Evolutionary conservation across 37 sponge, comb jelly and placozoan genomes (phyloP), one percentile per base, ranked within the genome.

Genomic region (Tethya wilhelma): DNA sequence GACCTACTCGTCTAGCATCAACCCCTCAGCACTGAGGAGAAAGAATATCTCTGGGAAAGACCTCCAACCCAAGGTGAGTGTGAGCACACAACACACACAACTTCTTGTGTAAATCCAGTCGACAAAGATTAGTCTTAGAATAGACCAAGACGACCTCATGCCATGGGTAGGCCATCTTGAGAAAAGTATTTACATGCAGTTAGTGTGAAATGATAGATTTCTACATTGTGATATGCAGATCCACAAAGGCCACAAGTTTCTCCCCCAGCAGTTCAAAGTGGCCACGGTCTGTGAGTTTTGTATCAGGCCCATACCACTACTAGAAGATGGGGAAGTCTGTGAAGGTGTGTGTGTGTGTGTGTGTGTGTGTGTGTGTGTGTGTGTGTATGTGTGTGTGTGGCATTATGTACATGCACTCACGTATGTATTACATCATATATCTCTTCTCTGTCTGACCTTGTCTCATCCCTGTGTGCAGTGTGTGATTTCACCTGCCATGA

Each of bases 281-380:
- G 69, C 67, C 23, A 96, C 88, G 0, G 91, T 96, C 28, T 96
- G 96, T 75, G 96, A 96, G 74, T 63, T 71, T 25, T 96, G 96
- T 65, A 49, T 71, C 38, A 39, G 69, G 31, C 76, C 60, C 41
- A 89, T 96, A 12, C 80, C 82, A 6, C 81, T 96, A 28, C 81
- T 96, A 32, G 86, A 86, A 49, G 77, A 69, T 29, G 96, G 96
- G 45, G 83, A 89, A 42, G 91, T 91, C 44, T 96, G 96, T 44
- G 37, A 49, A 77, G 92, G 92, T 90, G 29, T 69, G 85, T 37
- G 38, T 23, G 33, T 31, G 45, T n/a, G 11, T 32, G 39, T 26
- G 57, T 36, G 37, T 12, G 5, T 23, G 11, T 56, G 30, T 44
- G 57, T 30, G 38, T 33, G 1, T 75, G 78, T 78, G 67, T 78